phyloP scores from a whole-genome alignment of 1,140 invertebrate genomes.

The Drosophila tsacasi region DNA sequence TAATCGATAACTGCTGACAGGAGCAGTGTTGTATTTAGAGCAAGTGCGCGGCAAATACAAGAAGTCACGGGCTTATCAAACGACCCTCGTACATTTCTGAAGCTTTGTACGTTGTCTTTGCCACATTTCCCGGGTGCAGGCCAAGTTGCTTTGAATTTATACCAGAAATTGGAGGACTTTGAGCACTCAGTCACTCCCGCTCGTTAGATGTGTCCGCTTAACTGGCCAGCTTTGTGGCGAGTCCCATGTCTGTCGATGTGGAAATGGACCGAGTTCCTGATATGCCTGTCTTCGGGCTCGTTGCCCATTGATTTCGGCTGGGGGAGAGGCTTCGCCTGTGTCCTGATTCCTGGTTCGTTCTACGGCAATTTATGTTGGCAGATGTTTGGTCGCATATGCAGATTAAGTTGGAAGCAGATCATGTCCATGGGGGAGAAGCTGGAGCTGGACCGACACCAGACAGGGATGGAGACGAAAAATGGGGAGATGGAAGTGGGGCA shows the following conservation, averaged over 20 bases:
- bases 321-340: background rate
- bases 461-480: background rate
- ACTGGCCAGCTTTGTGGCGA: constrained; percentile 11
- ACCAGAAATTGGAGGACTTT: background rate
- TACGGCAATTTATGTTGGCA: constrained; percentile 40
- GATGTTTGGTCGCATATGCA: constrained; percentile 49
- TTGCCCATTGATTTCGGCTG: constrained; percentile 12
- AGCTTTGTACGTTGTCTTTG: background rate
- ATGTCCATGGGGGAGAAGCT: constrained; percentile 17
- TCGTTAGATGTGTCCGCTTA: background rate
- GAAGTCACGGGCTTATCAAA: too few relatives aligned
- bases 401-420: constrained; percentile 46
- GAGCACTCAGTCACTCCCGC: background rate
- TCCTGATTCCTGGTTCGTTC: constrained; percentile 21
- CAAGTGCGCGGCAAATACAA: too few relatives aligned
- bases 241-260: constrained; percentile 4
- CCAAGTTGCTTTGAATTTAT: background rate
- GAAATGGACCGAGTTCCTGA: background rate
- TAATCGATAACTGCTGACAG: too few relatives aligned
- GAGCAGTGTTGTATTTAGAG: too few relatives aligned
- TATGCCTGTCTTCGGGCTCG: constrained; percentile 7
- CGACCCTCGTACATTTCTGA: too few relatives aligned
- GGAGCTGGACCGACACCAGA: background rate
- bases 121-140: background rate
- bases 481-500: constrained; percentile 23